Percentiles rank a stretch among this genome's conserved stretches.
phyloP scores from a whole-genome alignment of 1,140 invertebrate species.

The Heliconius himera region DNA sequence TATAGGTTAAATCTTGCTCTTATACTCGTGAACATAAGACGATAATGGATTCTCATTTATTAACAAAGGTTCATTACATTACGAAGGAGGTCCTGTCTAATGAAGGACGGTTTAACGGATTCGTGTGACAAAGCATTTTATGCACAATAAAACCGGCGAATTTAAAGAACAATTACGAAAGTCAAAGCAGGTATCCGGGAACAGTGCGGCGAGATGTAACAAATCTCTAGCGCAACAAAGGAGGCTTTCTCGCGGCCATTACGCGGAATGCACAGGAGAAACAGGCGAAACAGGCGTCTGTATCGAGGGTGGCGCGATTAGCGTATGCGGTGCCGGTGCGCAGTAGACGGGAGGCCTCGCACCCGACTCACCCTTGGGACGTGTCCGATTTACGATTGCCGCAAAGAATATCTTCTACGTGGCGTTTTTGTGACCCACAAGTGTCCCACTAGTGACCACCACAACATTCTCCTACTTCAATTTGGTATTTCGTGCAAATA shows the following conservation, averaged over 20 bases:
- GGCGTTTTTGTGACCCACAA: conserved; percentile 62
- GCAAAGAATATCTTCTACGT: conserved; percentile 78
- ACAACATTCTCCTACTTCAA: background rate
- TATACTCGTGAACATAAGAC: conserved; percentile 27
- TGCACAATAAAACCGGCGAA: conserved; percentile 73
- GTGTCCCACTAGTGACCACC: conserved; percentile 46
- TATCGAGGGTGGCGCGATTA: conserved; percentile 69
- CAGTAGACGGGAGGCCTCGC: conserved; percentile 54
- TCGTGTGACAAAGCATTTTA: conserved; percentile 78
- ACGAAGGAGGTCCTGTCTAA: conserved; percentile 43
- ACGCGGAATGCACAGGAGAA: conserved; percentile 67
- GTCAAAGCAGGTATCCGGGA: conserved; percentile 75
- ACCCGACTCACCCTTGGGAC: conserved; percentile 57
- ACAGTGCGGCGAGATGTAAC: conserved; percentile 76
- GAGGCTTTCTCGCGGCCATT: conserved; percentile 79
- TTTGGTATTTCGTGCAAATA: conserved; percentile 18
- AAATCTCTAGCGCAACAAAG: conserved; percentile 76
- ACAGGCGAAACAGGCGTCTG: conserved; percentile 71
- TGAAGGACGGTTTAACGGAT: conserved; percentile 66
- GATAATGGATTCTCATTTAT: conserved; percentile 56
- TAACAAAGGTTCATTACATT: conserved; percentile 57
- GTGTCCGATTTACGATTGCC: conserved; percentile 78
- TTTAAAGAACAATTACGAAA: conserved; percentile 79
- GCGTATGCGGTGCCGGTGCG: conserved; percentile 75
- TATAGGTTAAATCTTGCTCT: background rate